Percentiles rank a stretch among this genome's conserved stretches.
Conservation (phyloP, 2,113 vertebrate species). For the Rhinopomastus cyanomelas region DNA sequence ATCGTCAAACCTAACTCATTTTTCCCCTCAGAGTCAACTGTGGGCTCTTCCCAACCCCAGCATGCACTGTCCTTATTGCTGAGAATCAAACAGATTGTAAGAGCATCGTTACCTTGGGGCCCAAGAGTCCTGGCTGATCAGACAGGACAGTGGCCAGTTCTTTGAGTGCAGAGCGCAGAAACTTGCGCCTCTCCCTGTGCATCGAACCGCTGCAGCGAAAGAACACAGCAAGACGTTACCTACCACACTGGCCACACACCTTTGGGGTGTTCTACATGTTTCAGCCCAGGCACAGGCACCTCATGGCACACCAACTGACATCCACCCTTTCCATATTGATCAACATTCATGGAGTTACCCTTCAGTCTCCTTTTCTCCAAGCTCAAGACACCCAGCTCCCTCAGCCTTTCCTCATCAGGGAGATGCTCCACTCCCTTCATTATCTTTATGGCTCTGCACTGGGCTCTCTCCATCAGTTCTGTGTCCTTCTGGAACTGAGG, state of each 20-base stretch:
- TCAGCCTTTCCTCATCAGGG: too few relatives aligned
- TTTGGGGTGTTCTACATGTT: not conserved
- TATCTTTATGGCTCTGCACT: too few relatives aligned
- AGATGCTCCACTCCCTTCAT: too few relatives aligned
- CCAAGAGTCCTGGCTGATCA: conserved; percentile 93
- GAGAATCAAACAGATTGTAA: not conserved
- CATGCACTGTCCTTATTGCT: rapidly evolving
- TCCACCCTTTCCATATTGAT: too few relatives aligned
- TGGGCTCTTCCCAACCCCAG: rapidly evolving
- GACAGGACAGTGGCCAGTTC: conserved; percentile 95
- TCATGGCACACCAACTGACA: not conserved
- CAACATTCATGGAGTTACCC: too few relatives aligned
- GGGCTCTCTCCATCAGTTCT: too few relatives aligned
- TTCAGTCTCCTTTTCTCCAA: too few relatives aligned
- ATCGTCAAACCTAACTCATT: not conserved
- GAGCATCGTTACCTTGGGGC: conserved; percentile 86
- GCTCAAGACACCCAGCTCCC: too few relatives aligned
- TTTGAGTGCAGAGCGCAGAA: conserved; percentile 95
- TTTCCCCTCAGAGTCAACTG: not conserved
- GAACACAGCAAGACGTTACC: not conserved
- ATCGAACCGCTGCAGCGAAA: conserved; percentile 87
- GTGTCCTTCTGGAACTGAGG: too few relatives aligned
- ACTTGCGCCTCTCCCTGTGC: conserved; percentile 97
- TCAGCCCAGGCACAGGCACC: not conserved
- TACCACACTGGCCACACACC: not conserved